Evolutionary conservation across 2,888 invertebrate genomes (phyloP).

Genomic region (Neelides folsomi): DNA sequence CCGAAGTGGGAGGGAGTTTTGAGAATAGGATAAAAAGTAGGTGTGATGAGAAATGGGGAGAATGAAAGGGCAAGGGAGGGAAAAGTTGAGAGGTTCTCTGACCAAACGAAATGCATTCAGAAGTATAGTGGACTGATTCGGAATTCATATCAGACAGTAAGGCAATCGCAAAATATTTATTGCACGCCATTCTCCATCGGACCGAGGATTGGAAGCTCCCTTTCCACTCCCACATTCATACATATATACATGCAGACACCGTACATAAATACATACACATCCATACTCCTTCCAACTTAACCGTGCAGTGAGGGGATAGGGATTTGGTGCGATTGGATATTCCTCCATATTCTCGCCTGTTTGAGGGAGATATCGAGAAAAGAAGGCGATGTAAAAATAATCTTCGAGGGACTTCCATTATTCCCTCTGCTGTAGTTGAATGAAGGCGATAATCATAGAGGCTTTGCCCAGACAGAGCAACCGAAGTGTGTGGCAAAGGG

Average conservation of each 20-base stretch:
- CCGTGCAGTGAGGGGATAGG: no score
- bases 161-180: constrained; percentile 32
- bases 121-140: constrained; percentile 23
- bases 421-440: constrained; percentile 32
- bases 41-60: constrained; percentile 7
- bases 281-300: constrained; percentile 8
- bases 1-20: not conserved
- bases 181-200: constrained; percentile 23
- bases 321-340: constrained; percentile 1
- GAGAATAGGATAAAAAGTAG: not conserved
- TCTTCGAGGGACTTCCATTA: constrained; percentile 32
- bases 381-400: constrained; percentile 32
- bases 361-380: constrained; percentile 15
- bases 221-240: no score
- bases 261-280: constrained; percentile 7
- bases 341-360: constrained; percentile 16
- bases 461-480: constrained; percentile 2
- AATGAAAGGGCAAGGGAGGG: constrained; percentile 7
- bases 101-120: constrained; percentile 10
- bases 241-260: no score
- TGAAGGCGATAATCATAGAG: constrained; percentile 25
- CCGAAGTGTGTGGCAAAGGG: no score
- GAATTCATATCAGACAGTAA: constrained; percentile 32
- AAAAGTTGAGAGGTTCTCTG: constrained; percentile 1
- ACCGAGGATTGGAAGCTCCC: no score